Evolutionary conservation across 1,140 invertebrate species (phyloP), one percentile per base, ranked within the genome.

Genomic region (Venturia canescens): DNA sequence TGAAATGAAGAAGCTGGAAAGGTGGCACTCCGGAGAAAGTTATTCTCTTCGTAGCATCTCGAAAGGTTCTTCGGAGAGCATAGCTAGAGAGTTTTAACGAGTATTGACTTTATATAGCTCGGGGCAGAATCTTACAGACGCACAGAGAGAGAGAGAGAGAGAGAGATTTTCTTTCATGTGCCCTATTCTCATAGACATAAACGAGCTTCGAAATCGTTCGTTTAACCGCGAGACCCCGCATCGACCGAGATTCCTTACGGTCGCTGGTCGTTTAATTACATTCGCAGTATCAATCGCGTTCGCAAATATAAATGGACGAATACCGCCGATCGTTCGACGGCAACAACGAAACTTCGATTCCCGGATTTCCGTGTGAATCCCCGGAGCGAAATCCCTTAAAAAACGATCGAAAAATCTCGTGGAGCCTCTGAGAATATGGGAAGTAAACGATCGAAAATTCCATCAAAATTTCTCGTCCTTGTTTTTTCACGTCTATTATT

Each of bases 21-120:
- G 26, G 66, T 69, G 66, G 66, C 66, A 69, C 29, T 69, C 66
- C 66, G n/a, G 66, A 69, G 66, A 69, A 69, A 69, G 66, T 69
- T 69, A 69, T 69, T 69, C 29, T 3, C 16, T 69, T 18, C 31
- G 29, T 31, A 69, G 66, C 11, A 31, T 31, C 66, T 69, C 66
- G 66, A 69, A 69, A 34, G 66, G 15, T 69, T 69, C 27, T 69
- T 31, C 66, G 66, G 15, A 21, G 29, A 69, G 27, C 66, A 27
- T 69, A 15, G 29, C 66, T 69, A 69, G 27, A 69, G 66, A 69
- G 66, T 69, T 69, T 69, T 31, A 69, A 69, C 66, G 31, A 69
- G 27, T 69, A 69, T 69, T 69, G 29, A 69, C 66, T 69, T 29
- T 31, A 31, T 31, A 69, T 31, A 69, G 66, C 66, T 31, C 27